Evolutionary conservation across 2,888 invertebrate genomes (phyloP), one percentile per base, ranked within the genome.

Genomic region (Parapristionchus giblindavisi): DNA sequence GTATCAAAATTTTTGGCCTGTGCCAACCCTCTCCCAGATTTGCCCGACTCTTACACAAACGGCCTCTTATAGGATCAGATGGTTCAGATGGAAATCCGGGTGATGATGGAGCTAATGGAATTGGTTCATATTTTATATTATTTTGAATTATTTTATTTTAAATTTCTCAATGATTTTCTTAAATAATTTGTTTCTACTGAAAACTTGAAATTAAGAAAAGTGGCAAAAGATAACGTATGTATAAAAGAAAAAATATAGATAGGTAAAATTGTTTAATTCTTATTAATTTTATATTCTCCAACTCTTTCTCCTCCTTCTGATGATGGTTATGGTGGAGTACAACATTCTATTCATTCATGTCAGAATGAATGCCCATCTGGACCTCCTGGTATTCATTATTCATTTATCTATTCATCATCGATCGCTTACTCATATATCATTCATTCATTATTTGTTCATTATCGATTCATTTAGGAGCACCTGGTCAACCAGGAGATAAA

Each of bases 61-160:
- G n/a, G n/a, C n/a, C n/a, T n/a, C n/a, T n/a, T 68, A n/a, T 34
- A 56, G 83, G 83, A 61, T 54, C 75, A 1, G 80, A 80, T 61
- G 81, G 82, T 38, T 77, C 77, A 65, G 83, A 85, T 61, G 85
- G 85, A 24, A 74, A 77, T 17, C 78, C 79, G 0, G 85, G 85
- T 60, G 81, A 81, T n/a, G 81, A 83, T 68, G 85, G 85, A 75
- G 79, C 82, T 38, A 79, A 83, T 36, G 85, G 85, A 66, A 68
- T 52, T 14, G 79, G 76, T 76, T 21, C 21, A 58, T 3, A 5
- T n/a, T 43, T 43, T 14, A 21, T 27, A 40, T 24, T 8, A 2
- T 3, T 34, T 1, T 36, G 32, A 61, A 14, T 61, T 61, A 27
- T 1, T 36, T 4, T 34, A 0, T 61, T 61, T 11, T n/a, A n/a